Base-by-base conservation (phyloP, 2,113 vertebrate species). In the Calidris pygmaea region DNA sequence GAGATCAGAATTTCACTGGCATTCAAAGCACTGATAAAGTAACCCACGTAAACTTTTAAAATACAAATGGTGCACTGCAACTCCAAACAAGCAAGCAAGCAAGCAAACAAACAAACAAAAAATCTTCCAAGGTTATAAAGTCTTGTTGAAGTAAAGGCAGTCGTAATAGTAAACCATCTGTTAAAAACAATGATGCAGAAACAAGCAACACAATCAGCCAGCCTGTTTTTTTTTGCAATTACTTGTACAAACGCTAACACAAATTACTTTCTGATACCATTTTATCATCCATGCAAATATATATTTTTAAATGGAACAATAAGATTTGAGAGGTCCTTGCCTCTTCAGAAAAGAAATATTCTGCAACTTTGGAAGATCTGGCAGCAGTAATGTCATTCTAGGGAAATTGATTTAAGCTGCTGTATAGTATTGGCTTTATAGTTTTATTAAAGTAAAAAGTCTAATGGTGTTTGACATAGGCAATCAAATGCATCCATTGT, bases 1-100 rank as follows among this genome's bases (percentile, higher is more conserved):
- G 93, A 95, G 85, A 63, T 59, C 68, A 87, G 96, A 95, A 97
- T 97, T 94, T 95, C 95, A 94, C 93, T 63, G 77, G 97, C 53
- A 94, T 85, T 59, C 79, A 87, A 95, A 96, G 91, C 91, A 76
- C 30, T 75, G 74, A 63, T 60, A 86, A 97, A 96, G 83, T 92
- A 94, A 90, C 27, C 11, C 20, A 45, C 30, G 35, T 63, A 90
- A 94, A 97, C 86, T 96, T 95, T 89, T 95, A 62, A 72, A 95
- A 89, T 52, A 73, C 0, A 3, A 82, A 74, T 30, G n/a, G 55
- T 45, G 19, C 35, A 22, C 45, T 63, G 35, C 39, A 78, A 55
- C 7, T 56, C 62, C 39, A 87, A 92, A 84, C 35, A 35, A 76
- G 60, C 60, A 37, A 37, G 60, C 60, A 37, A 37, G 7, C 30